Conservation (phyloP, 2,797 vertebrate genomes). For the Peromyscus nudipes region DNA sequence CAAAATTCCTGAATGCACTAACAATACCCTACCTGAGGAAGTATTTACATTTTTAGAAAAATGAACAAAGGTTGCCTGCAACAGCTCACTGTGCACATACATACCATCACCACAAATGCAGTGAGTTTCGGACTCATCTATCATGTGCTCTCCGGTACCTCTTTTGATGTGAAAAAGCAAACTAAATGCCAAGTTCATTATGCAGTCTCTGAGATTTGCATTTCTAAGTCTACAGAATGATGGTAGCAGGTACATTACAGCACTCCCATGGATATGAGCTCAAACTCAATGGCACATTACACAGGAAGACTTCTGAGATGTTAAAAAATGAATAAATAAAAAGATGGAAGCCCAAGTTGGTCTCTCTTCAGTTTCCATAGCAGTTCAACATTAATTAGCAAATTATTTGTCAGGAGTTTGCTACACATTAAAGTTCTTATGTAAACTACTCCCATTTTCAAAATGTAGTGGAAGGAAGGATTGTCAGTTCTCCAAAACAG, state of each 20-base stretch:
- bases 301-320: not conserved
- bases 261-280: not conserved
- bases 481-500: not conserved
- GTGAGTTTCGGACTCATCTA: rapidly evolving
- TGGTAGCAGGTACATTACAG: no score
- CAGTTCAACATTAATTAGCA: not conserved
- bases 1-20: not conserved
- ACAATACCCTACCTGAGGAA: not conserved
- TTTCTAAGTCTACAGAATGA: not conserved
- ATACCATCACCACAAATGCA: rapidly evolving
- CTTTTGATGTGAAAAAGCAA: no score
- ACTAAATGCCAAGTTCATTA: rapidly evolving
- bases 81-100: not conserved
- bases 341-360: not conserved
- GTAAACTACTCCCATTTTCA: not conserved
- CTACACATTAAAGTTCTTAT: not conserved
- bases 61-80: not conserved
- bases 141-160: not conserved
- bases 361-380: not conserved
- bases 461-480: not conserved
- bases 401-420: not conserved
- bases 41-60: not conserved
- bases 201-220: not conserved
- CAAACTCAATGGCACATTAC: not conserved
- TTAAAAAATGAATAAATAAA: not conserved